A percentile compares a stretch with the other conserved stretches of the same genome.
These are phyloP conservation scores for Drosophila austrosaltans DNA, from an alignment of 2,888 invertebrate genomes.

Conservation along the genomic window DNA sequence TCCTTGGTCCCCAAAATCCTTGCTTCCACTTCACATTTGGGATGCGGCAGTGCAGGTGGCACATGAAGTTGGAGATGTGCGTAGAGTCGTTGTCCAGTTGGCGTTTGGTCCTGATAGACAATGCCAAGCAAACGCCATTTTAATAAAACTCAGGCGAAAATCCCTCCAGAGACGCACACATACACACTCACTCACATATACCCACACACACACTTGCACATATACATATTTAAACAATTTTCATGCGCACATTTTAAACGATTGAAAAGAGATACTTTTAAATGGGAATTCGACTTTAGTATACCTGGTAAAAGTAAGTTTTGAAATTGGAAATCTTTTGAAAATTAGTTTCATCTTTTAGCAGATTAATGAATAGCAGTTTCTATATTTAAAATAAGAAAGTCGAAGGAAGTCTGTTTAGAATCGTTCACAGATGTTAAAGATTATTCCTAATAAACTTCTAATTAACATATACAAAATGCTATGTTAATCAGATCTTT, in stretches of 20 bases:
- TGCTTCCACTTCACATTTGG: neutral
- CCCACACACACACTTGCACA: slow-evolving; percentile 14
- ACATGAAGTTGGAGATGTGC: slow-evolving; percentile 43
- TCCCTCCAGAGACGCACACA: slow-evolving; percentile 48
- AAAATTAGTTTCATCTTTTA: too few species aligned
- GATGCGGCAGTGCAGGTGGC: slow-evolving; percentile 29
- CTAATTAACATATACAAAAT: too few species aligned
- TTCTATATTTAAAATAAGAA: too few species aligned
- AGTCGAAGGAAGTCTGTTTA: too few species aligned
- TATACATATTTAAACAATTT: slow-evolving; percentile 65
- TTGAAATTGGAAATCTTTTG: too few species aligned
- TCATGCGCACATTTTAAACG: slow-evolving; percentile 47
- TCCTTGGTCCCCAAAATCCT: slow-evolving; percentile 10
- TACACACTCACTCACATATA: slow-evolving; percentile 19
- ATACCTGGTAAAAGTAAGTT: neutral
- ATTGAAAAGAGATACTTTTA: slow-evolving; percentile 13
- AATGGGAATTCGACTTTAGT: neutral
- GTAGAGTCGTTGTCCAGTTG: slow-evolving; percentile 63
- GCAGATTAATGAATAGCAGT: too few species aligned
- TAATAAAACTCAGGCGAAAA: slow-evolving; percentile 69
- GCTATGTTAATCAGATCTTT: too few species aligned
- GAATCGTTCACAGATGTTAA: too few species aligned
- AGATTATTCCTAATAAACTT: too few species aligned
- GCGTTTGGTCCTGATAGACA: slow-evolving; percentile 41
- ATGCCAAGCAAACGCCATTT: slow-evolving; percentile 57